Percentiles rank a stretch among this genome's conserved stretches.
These are phyloP conservation scores for Poeciliopsis turrubarensis DNA, from an alignment of 2,113 vertebrate genomes.

Conservation along the genomic window DNA sequence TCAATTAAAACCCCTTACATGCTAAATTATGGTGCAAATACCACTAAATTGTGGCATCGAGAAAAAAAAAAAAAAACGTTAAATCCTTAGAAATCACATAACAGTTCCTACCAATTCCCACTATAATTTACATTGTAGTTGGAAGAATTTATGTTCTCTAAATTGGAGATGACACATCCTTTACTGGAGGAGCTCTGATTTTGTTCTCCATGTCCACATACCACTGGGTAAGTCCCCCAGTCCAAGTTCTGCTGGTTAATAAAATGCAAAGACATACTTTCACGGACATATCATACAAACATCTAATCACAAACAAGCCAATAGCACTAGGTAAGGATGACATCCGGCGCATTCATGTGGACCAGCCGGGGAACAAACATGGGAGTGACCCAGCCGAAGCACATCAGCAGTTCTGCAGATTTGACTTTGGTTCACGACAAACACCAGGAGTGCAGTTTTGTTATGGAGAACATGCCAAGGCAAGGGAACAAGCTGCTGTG, in stretches of 20 bases:
- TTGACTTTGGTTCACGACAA: conserved; percentile 6
- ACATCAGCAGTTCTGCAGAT: conserved; percentile 19
- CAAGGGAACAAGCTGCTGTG: conserved; percentile 22
- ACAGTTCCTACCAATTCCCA: too few species aligned
- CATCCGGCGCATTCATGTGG: background rate
- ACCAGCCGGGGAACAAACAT: background rate
- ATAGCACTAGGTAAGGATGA: background rate
- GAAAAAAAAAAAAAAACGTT: too few species aligned
- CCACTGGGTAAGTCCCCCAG: background rate
- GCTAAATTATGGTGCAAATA: too few species aligned
- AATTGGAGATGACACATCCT: too few species aligned
- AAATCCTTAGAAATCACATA: too few species aligned
- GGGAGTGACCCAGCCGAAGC: background rate
- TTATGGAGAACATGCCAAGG: conserved; percentile 20
- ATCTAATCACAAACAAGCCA: background rate
- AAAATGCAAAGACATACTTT: background rate
- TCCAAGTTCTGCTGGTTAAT: conserved; percentile 25
- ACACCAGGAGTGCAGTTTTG: conserved; percentile 3
- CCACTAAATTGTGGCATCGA: too few species aligned
- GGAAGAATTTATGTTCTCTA: too few species aligned
- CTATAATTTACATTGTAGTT: too few species aligned
- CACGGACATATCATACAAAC: conserved; percentile 43
- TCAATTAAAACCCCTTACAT: too few species aligned
- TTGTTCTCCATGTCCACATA: too few species aligned
- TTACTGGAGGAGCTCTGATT: too few species aligned